A percentile compares a stretch with the other conserved stretches of the same genome.
phyloP scores from a whole-genome alignment of 1,140 invertebrate genomes.

The Apis cerana region DNA sequence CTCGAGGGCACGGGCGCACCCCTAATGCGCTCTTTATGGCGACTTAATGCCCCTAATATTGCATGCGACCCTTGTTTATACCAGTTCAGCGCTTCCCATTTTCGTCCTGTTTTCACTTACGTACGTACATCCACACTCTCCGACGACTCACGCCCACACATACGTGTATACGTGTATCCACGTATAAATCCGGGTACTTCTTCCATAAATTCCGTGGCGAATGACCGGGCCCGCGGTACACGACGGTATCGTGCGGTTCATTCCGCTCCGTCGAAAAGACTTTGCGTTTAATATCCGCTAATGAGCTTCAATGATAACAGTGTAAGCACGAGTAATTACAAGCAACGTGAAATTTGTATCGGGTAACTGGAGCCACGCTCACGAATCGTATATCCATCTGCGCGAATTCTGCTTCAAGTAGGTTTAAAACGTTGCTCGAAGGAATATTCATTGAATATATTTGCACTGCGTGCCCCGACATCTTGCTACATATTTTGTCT shows the following conservation, averaged over 20 bases:
- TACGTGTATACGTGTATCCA: not conserved
- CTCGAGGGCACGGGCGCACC: conserved; percentile 77
- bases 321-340: not conserved
- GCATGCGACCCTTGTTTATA: conserved; percentile 81
- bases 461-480: too few species aligned
- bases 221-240: conserved; percentile 21
- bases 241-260: conserved; percentile 10
- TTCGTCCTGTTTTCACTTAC: conserved; percentile 71
- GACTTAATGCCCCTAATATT: conserved; percentile 81
- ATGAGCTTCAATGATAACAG: conserved; percentile 17
- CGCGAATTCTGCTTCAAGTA: not conserved
- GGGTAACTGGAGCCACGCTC: not conserved
- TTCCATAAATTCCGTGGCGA: conserved; percentile 32
- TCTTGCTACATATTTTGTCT: too few species aligned
- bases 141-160: not conserved
- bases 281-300: conserved; percentile 15
- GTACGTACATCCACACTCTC: conserved; percentile 2
- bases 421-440: too few species aligned
- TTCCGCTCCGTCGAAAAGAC: not conserved
- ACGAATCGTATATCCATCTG: not conserved
- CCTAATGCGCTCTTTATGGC: conserved; percentile 81
- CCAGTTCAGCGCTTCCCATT: conserved; percentile 79
- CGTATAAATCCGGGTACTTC: conserved; percentile 26
- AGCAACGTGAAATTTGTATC: conserved; percentile 7
- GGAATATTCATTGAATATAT: too few species aligned